A percentile compares a stretch with the other conserved stretches of the same genome.
phyloP scores from a whole-genome alignment of 1,140 invertebrate species.

The Cydia splendana region DNA sequence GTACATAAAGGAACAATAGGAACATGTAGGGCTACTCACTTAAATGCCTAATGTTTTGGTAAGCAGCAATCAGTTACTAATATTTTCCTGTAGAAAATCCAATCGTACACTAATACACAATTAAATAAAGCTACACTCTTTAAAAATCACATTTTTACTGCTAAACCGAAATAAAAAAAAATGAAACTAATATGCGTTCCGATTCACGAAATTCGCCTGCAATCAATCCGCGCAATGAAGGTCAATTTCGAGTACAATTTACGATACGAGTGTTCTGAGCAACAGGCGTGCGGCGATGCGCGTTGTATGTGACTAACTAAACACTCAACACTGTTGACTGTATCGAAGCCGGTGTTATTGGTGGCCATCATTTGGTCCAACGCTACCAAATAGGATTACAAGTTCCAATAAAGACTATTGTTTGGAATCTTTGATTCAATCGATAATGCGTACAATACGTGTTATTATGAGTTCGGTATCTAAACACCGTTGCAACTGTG shows the following conservation, averaged over 20 bases:
- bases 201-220: not conserved
- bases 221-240: slow-evolving; percentile 12
- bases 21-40: not conserved
- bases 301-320: slow-evolving; percentile 25
- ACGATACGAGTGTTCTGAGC: not conserved
- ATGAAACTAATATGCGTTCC: not conserved
- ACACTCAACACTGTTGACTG: slow-evolving; percentile 26
- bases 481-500: too few species aligned
- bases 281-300: not conserved
- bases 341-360: slow-evolving; percentile 16
- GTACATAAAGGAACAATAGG: too few species aligned
- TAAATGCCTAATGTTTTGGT: not conserved
- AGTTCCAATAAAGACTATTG: not conserved
- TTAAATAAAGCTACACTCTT: not conserved
- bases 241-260: slow-evolving; percentile 13
- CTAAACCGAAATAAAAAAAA: not conserved
- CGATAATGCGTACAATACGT: not conserved
- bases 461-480: not conserved
- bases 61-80: not conserved
- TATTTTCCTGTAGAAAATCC: slow-evolving; percentile 1
- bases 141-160: slow-evolving; percentile 27
- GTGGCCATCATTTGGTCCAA: slow-evolving; percentile 23
- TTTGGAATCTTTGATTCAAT: not conserved
- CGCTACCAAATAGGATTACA: slow-evolving; percentile 23
- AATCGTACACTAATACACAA: not conserved